phyloP scores from a whole-genome alignment of 2,113 vertebrate genomes.

The Cryptomyrus ogoouensis region DNA sequence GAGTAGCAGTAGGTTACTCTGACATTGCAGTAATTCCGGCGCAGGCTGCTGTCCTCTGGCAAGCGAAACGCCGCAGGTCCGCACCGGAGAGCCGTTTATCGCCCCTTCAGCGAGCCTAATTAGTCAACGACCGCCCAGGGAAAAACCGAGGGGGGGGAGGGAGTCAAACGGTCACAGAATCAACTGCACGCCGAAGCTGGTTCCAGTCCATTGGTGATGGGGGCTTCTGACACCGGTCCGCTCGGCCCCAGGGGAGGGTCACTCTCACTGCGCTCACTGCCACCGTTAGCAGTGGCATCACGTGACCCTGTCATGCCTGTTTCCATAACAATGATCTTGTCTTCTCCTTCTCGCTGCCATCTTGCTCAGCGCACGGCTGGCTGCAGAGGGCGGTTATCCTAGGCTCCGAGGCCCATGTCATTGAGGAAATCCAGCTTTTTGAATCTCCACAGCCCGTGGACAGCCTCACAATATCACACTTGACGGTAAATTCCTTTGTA shows the following conservation, averaged over 20 bases:
- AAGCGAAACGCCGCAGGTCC: slow-evolving; percentile 43
- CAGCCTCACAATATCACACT: slow-evolving; percentile 78
- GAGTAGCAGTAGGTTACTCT: neutral
- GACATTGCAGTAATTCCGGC: slow-evolving; percentile 2
- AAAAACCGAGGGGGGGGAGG: slow-evolving; percentile 49
- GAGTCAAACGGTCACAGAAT: slow-evolving; percentile 15
- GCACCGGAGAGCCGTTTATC: slow-evolving; percentile 29
- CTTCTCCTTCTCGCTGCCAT: neutral
- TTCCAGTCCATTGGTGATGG: neutral
- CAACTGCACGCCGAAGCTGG: neutral
- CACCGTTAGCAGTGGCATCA: neutral
- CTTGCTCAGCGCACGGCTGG: slow-evolving; percentile 75
- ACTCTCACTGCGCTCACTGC: neutral
- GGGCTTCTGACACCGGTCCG: neutral
- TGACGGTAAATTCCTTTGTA: slow-evolving; percentile 62
- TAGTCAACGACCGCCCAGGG: slow-evolving; percentile 53
- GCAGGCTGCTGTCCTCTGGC: neutral
- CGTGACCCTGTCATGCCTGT: neutral
- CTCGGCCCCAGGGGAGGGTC: neutral
- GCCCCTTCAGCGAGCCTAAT: slow-evolving; percentile 55
- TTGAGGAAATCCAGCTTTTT: slow-evolving; percentile 93
- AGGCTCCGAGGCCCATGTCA: slow-evolving; percentile 71
- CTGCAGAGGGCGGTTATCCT: slow-evolving; percentile 80
- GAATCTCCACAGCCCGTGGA: slow-evolving; percentile 73
- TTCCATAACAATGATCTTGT: neutral